Evolutionary conservation across 1,140 invertebrate species (phyloP), one percentile per base, ranked within the genome.

Genomic region (Diabrotica undecimpunctata): DNA sequence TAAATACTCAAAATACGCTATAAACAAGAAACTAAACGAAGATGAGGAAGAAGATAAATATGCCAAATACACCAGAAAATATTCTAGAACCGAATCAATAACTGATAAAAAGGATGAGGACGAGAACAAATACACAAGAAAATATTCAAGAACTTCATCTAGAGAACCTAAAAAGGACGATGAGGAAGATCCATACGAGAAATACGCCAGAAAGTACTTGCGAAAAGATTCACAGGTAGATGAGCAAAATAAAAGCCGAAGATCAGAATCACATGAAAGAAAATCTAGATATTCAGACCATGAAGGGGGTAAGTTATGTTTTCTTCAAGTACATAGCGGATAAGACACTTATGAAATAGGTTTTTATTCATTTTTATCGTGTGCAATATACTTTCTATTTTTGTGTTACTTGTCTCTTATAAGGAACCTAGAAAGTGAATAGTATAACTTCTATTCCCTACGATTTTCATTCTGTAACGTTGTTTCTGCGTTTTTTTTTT

Each of bases 51-150:
- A 77, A 67, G 67, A 75, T 64, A 64, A 78, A 67, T 68, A 72
- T 61, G 68, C 74, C 13, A 77, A 76, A 79, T 76, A 72, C 54
- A 56, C 62, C 6, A 67, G 66, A 38, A 76, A 76, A 62, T 76
- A 76, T 57, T 70, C 70, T 8, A 69, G 70, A 62, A 66, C 61
- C 9, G 67, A 69, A 25, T 72, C 71, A 3, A 55, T 60, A 12
- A 62, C 70, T 36, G 55, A 38, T 12, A 78, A 79, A 61, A 79
- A 81, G 63, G 79, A 81, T 77, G 81, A 86, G 56, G 86, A 86
- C 83, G 84, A 84, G 61, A 81, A 78, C 54, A 78, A 83, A 72
- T 86, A 83, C 72, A 81, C 79, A 56, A 83, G 79, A 75, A 79
- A 83, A 68, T 85, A 83, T 72, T 66, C 71, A 73, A 13, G 72